phyloP scores from a whole-genome alignment of 2,113 vertebrate genomes.

The Dissostichus mawsoni region DNA sequence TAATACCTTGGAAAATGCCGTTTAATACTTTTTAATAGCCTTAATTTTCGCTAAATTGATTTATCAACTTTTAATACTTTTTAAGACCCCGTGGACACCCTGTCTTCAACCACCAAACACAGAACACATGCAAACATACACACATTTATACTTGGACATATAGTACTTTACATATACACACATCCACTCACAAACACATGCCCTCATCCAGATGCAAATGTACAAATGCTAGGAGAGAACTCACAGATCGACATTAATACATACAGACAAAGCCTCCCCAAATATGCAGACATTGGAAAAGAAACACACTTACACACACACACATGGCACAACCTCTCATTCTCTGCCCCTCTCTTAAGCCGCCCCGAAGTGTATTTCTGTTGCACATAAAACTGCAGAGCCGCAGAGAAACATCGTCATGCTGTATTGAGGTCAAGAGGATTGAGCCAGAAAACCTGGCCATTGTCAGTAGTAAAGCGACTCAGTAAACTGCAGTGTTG shows the following conservation, averaged over 20 bases:
- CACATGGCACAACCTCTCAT: slow-evolving; percentile 18
- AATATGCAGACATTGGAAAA: slow-evolving; percentile 20
- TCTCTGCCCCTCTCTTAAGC: slow-evolving; percentile 37
- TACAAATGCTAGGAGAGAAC: slow-evolving; percentile 11
- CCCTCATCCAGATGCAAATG: slow-evolving; percentile 7
- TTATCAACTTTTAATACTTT: no score
- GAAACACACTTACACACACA: slow-evolving; percentile 2
- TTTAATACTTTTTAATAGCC: no score
- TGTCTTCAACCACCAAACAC: no score
- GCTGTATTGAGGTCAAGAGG: slow-evolving; percentile 74
- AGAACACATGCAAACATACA: not conserved
- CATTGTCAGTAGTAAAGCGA: slow-evolving; percentile 39
- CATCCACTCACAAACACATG: slow-evolving; percentile 16
- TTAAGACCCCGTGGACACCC: no score
- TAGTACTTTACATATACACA: not conserved
- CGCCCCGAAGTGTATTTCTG: slow-evolving; percentile 54
- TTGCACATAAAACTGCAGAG: slow-evolving; percentile 55
- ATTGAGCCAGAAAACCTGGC: slow-evolving; percentile 63
- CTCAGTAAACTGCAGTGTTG: slow-evolving; percentile 52
- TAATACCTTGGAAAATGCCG: no score
- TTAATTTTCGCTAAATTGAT: no score
- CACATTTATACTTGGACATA: not conserved
- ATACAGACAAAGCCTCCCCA: slow-evolving; percentile 12
- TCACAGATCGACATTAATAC: slow-evolving; percentile 35
- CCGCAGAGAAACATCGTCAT: slow-evolving; percentile 61